Conservation (phyloP, 2,113 vertebrate genomes). For the Cryptotis parvus region DNA sequence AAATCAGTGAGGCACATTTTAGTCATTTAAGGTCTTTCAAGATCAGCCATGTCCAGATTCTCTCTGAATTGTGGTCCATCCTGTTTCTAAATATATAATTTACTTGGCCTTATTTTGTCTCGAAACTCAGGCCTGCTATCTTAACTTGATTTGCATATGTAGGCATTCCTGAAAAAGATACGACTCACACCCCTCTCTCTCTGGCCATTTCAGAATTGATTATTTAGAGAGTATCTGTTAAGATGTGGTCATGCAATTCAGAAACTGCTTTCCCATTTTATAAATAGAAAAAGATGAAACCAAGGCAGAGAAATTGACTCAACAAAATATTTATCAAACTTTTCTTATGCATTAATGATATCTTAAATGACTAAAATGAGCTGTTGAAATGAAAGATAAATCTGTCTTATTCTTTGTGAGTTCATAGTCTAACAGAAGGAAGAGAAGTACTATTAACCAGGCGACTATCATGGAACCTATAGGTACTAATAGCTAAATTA, state of each 20-base stretch:
- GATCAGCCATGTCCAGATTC: background rate
- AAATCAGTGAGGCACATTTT: background rate
- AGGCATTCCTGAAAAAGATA: background rate
- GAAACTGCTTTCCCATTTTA: background rate
- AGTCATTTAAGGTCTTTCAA: background rate
- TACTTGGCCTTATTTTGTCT: background rate
- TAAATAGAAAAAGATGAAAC: background rate
- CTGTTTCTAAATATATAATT: background rate
- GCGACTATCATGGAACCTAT: background rate
- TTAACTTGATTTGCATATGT: background rate
- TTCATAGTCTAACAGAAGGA: background rate
- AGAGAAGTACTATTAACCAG: background rate
- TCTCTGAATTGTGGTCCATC: background rate
- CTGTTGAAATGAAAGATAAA: background rate
- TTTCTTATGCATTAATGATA: background rate
- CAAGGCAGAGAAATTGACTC: background rate
- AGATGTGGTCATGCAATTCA: background rate
- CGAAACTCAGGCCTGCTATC: background rate
- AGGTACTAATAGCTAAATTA: background rate
- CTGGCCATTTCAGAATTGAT: background rate
- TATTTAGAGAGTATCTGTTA: background rate
- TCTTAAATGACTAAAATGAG: background rate
- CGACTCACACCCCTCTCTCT: background rate
- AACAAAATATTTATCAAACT: slow-evolving; percentile 1
- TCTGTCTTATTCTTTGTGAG: background rate